Base-by-base conservation (phyloP, 1,140 invertebrate species). In the Geopemphigus sp. region DNA sequence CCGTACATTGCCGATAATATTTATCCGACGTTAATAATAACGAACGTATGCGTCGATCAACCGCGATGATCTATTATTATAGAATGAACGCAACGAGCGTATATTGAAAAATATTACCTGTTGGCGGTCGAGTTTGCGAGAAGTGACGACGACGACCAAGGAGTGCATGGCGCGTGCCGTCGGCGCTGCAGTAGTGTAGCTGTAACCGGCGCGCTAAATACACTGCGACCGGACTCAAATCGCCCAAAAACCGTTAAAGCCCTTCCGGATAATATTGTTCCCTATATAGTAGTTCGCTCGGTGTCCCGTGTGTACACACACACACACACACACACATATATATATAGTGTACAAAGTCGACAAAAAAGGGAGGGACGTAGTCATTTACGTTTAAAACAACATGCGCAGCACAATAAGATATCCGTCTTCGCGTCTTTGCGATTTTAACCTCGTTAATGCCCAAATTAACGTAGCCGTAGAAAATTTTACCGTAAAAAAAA, bases 131-230 rank as follows among this genome's bases (percentile, higher is more conserved):
- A 59, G 56, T 76, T 76, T 45, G 32, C 73, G 56, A 57, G 73
- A 76, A 57, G 73, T 76, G 54, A 61, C 56, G 56, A 66, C 54
- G 54, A 56, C 47, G 10, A 66, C n/a, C 54, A 57, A 76, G 73
- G 73, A 76, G 45, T 76, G 73, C 73, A 76, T 76, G 73, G 56
- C 73, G 73, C 73, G 53, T 76, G 54, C 73, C 53, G 73, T 32
- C 73, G 45, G 24, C 39, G 56, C 6, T 68, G 73, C 56, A 61
- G 32, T 76, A 76, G 73, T 76, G 73, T 59, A 32, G 32, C 56
- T 76, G 73, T 76, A 39, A 76, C 73, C 73, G 73, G 73, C 73
- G 73, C 73, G 73, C 73, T 76, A 76, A 76, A 76, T 76, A 76
- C 73, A 76, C 73, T 76, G 73, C 73, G 66, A 68, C 66, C 56